Evolutionary conservation across 2,888 invertebrate species (phyloP), one percentile per base, ranked within the genome.

Genomic region (Nipponacmea schrenckii): DNA sequence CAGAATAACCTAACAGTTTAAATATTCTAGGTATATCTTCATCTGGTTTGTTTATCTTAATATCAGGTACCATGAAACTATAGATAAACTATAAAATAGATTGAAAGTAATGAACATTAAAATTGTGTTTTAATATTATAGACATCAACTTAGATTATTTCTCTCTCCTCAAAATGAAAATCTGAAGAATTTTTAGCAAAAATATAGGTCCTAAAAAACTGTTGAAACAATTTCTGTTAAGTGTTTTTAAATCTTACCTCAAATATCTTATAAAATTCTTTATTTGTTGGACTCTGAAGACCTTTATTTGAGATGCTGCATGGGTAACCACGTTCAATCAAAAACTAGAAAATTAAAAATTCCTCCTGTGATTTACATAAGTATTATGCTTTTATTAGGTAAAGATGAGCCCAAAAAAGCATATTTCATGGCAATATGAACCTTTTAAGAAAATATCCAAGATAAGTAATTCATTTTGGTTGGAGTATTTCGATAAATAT

Each of bases 181-280:
- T 31, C 45, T 17, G n/a, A 20, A 63, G 20, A 27, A 17, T 3
- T 24, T 56, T 39, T 17, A n/a, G 24, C 27, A 10, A 50, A 27
- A 26, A 20, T 45, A n/a, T 17, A 45, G 14, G 15, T 44, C 15
- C n/a, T n/a, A n/a, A n/a, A n/a, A n/a, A n/a, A n/a, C n/a, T n/a
- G n/a, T n/a, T n/a, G n/a, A n/a, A n/a, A n/a, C n/a, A 3, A 5
- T 31, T 31, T 31, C 31, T 3, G 31, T 31, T 31, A 31, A 31
- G 3, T 2, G 31, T 31, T 31, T 31, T 5, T 31, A 5, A 31
- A 39, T 39, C 69, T 70, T 72, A 86, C 87, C 83, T 86, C 86
- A 84, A 84, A 86, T 45, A 87, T 83, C 62, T 78, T 80, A 71
- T 84, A 79, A 76, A 86, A 86, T 39, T 86, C 86, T 71, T 83